A percentile compares a stretch with the other conserved stretches of the same genome.
Evolutionary conservation across 2,797 vertebrate genomes (phyloP).

Genomic region (Acrossocheilus fasciatus): DNA sequence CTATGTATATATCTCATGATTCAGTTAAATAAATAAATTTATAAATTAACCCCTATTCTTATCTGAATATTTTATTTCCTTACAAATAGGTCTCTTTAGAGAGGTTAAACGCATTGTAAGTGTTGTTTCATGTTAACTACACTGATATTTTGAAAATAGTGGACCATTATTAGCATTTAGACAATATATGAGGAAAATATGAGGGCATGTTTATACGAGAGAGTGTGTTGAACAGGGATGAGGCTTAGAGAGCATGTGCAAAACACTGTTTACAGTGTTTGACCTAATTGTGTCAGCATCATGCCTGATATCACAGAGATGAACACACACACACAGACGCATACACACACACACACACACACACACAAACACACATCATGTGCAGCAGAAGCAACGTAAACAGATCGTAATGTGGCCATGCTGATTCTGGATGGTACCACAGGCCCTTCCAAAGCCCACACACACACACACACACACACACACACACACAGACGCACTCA

Average conservation of each 20-base stretch:
- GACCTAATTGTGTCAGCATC: conserved; percentile 68
- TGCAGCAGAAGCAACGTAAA: background rate
- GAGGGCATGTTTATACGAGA: background rate
- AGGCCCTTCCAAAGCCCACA: background rate
- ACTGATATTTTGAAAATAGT: background rate
- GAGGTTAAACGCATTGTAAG: too few relatives aligned
- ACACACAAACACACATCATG: background rate
- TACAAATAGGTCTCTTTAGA: background rate
- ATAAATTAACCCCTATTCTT: background rate
- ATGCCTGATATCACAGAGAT: background rate
- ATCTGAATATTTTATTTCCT: background rate
- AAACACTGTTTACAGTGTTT: conserved; percentile 45
- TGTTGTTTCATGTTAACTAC: background rate
- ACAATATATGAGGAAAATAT: background rate
- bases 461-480: background rate
- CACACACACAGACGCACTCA: background rate
- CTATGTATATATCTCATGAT: background rate
- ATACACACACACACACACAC: background rate
- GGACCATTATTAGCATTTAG: background rate
- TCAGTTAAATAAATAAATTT: background rate
- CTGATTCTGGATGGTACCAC: background rate
- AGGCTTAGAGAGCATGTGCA: conserved; percentile 22
- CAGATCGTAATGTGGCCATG: conserved; percentile 28
- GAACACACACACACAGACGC: background rate
- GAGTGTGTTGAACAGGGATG: conserved; percentile 16